Conservation (phyloP, 2,888 invertebrate species). For the Andrena minutula region DNA sequence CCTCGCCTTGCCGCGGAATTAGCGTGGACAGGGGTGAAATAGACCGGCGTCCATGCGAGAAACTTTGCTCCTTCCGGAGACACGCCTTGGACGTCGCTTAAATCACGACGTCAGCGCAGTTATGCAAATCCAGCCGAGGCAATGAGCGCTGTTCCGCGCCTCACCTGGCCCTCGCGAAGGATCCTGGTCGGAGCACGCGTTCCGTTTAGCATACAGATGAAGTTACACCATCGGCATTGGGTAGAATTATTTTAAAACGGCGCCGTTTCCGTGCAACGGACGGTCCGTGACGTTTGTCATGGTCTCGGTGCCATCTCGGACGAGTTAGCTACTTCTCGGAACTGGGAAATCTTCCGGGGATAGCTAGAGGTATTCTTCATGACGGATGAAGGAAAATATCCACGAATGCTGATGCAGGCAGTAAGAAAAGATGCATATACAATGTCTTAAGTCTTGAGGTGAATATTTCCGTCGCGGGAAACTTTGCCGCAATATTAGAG, state of each 20-base stretch:
- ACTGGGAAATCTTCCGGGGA: too few relatives aligned
- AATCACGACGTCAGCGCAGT: constrained; percentile 72
- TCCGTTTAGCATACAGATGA: constrained; percentile 32
- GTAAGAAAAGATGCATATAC: too few relatives aligned
- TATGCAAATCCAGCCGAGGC: constrained; percentile 73
- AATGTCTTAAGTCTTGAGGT: too few relatives aligned
- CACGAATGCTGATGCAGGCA: too few relatives aligned
- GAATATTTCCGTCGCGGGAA: too few relatives aligned
- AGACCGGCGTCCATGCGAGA: constrained; percentile 48
- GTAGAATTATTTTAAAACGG: background rate
- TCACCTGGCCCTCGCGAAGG: background rate
- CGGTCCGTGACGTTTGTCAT: background rate
- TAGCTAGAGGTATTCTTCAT: too few relatives aligned
- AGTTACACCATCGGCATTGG: constrained; percentile 14
- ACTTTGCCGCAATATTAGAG: too few relatives aligned
- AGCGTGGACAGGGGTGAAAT: constrained; percentile 38
- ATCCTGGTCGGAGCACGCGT: background rate
- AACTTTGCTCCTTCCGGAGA: constrained; percentile 71
- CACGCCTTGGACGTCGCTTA: constrained; percentile 70
- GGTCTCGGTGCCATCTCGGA: too few relatives aligned
- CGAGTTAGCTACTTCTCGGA: too few relatives aligned
- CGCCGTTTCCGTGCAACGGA: background rate
- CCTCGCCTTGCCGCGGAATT: constrained; percentile 42
- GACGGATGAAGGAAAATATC: too few relatives aligned
- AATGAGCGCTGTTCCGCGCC: background rate